phyloP scores from a whole-genome alignment of 2,113 vertebrate genomes.

The Petromus typicus region DNA sequence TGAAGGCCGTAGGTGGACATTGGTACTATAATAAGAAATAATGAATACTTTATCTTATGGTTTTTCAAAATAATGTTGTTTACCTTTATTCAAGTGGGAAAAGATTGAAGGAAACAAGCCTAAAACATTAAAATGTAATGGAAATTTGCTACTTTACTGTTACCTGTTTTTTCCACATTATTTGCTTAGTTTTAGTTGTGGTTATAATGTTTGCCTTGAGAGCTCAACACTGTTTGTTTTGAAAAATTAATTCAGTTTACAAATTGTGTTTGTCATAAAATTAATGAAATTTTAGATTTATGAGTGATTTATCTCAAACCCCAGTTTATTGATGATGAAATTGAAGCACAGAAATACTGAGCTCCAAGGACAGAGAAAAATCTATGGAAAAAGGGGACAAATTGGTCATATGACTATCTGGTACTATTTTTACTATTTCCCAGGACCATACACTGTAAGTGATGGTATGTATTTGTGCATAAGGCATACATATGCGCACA shows the following conservation, averaged over 20 bases:
- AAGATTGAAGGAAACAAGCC: neutral
- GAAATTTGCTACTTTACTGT: neutral
- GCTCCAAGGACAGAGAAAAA: too few species aligned
- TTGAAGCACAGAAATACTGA: neutral
- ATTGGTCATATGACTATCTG: too few species aligned
- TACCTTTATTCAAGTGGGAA: neutral
- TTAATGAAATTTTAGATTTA: neutral
- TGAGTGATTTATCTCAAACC: neutral
- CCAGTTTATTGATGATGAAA: slow-evolving; percentile 36
- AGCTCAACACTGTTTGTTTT: slow-evolving; percentile 13
- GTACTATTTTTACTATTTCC: too few species aligned
- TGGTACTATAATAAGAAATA: neutral
- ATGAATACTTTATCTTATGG: neutral
- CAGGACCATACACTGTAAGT: too few species aligned
- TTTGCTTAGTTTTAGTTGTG: slow-evolving; percentile 19
- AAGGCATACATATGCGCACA: too few species aligned
- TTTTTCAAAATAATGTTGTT: neutral
- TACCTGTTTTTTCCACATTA: slow-evolving; percentile 9
- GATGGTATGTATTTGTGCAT: too few species aligned
- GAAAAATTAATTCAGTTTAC: slow-evolving; percentile 39
- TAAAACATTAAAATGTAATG: slow-evolving; percentile 41
- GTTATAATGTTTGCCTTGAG: slow-evolving; percentile 19
- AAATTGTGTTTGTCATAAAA: slow-evolving; percentile 5
- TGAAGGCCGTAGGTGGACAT: neutral
- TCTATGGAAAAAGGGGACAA: too few species aligned